Evolutionary conservation across 1,140 invertebrate genomes (phyloP), one percentile per base, ranked within the genome.

Genomic region (Leptopilina clavipes): DNA sequence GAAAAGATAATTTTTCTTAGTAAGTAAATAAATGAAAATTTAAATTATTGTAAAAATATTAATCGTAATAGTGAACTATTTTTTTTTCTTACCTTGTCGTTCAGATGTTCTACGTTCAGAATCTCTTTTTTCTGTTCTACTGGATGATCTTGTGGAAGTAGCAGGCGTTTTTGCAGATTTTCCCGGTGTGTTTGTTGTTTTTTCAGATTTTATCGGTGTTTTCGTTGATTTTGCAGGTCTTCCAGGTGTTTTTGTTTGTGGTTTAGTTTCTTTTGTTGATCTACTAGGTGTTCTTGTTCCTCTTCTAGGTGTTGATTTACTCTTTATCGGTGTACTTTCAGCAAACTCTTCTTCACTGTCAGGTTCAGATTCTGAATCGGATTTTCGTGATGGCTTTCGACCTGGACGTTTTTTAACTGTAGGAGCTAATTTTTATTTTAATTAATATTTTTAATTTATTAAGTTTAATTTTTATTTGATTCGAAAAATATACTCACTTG

Each of bases 331-430:
- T 14, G 19, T 59, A 12, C 56, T 65, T n/a, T 31, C 59, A n/a
- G 11, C 59, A 3, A 14, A 31, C 6, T 37, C 25, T 65, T 65
- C 59, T 3, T 65, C 59, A 65, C 59, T 65, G 17, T 79, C 77
- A 8, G 77, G 71, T 70, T 80, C 71, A 0, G 76, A 79, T 65
- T 83, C 71, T 25, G 70, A 72, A 45, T 14, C 43, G 9, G 19
- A 76, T 75, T 56, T 71, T 56, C 1, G 73, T 54, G 73, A 79
- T 45, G 44, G 2, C 14, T 77, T 19, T 31, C 12, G 11, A n/a
- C 3, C 25, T 9, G 2, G 8, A 12, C 3, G 18, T 73, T 40
- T 22, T 1, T 37, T 75, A 52, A 10, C 18, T 78, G 43, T 0
- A n/a, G n/a, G 3, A 17, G 10, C 10, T 54, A 59, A 17, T 71